Base-by-base conservation (phyloP, 2,888 invertebrate genomes). In the Periphyllus acericola region DNA sequence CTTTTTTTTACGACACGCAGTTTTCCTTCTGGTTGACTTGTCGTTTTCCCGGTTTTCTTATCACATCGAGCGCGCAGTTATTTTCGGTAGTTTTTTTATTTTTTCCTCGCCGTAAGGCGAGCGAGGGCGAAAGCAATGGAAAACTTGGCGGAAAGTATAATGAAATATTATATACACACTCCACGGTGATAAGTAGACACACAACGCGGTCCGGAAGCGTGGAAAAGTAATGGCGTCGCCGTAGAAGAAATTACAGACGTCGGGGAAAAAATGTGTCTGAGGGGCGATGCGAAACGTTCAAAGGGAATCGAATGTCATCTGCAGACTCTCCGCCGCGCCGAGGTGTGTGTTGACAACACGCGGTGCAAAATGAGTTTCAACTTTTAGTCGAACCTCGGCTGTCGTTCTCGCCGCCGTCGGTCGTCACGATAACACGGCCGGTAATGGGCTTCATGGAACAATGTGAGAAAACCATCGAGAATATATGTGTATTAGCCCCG, bases 241-340 rank as follows among this genome's bases (percentile, higher is more conserved):
- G 74, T 40, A 19, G 34, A 36, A 83, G 72, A 83, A 83, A 83
- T 74, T 83, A 83, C 60, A 75, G 83, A 40, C 40, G 60, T 14
- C 29, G 40, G 52, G 29, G 21, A 46, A 82, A 83, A 75, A 75
- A 36, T n/a, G 40, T 60, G 29, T 14, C 55, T 25, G 52, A 52
- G 72, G 75, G 36, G 34, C n/a, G 40, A 66, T n/a, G n/a, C n/a
- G 46, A 40, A 76, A 66, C 66, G 76, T 76, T 76, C 76, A 76
- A 75, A 76, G 84, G 76, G 75, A 84, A 84, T 84, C 84, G 84
- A 84, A 84, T 76, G 84, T 84, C 84, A 68, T 76, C 66, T 32
- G 68, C 84, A 84, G 84, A 32, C 46, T 17, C 46, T 17, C 36
- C 32, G 21, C 36, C 29, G 29, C 75, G 29, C 75, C 40, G 83